These are phyloP conservation scores for Loris lydekkerianus DNA, from an alignment of 2,797 vertebrate species.

Conservation along the genomic window DNA sequence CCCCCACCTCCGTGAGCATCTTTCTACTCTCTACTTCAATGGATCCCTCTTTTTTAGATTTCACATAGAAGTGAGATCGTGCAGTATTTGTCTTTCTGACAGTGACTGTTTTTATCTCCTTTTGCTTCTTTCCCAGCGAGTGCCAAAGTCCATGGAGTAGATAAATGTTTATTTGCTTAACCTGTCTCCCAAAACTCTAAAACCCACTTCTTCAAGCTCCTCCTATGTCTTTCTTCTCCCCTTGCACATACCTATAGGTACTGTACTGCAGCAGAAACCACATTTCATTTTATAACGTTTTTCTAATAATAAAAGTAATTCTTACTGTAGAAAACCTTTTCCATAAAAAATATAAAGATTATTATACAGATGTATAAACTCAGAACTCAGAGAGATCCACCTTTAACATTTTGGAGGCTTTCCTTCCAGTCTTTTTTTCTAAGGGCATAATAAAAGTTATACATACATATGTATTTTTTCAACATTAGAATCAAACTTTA, in stretches of 20 bases:
- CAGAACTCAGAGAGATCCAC: not conserved
- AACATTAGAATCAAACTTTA: not conserved
- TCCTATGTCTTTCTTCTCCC: not conserved
- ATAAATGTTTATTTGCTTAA: not conserved
- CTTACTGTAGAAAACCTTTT: constrained; percentile 4
- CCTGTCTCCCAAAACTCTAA: not conserved
- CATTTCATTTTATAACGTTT: not conserved
- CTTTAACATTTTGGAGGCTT: constrained; percentile 31
- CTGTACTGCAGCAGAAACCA: not conserved
- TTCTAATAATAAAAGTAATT: constrained; percentile 27
- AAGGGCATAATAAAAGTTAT: not conserved
- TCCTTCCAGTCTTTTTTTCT: not conserved
- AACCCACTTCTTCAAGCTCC: not conserved
- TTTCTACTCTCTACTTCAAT: not conserved
- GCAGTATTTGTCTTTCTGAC: not conserved
- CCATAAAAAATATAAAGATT: not conserved
- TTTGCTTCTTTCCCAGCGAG: not conserved
- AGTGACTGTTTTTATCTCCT: not conserved
- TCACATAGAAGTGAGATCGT: not conserved
- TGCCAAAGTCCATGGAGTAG: not conserved
- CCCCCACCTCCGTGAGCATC: not conserved
- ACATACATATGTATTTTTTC: not conserved
- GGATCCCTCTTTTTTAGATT: not conserved
- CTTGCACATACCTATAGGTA: not conserved
- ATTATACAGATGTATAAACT: not conserved